phyloP scores from a whole-genome alignment of 2,113 vertebrate genomes.

The Ahaetulla prasina region DNA sequence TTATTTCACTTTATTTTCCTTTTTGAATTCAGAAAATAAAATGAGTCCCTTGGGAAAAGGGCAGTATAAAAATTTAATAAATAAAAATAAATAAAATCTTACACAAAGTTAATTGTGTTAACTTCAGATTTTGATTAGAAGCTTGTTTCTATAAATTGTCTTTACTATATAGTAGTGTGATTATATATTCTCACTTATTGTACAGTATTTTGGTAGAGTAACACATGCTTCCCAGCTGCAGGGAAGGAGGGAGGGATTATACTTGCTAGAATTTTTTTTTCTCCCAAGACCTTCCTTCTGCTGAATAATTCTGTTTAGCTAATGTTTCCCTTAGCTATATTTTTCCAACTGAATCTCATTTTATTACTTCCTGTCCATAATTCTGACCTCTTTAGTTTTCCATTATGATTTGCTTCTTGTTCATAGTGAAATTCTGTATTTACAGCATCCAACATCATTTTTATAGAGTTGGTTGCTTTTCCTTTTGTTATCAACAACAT shows the following conservation, averaged over 20 bases:
- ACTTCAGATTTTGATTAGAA: neutral
- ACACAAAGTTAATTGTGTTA: neutral
- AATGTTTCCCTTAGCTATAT: constrained; percentile 1
- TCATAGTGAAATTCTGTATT: neutral
- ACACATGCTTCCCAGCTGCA: constrained; percentile 18
- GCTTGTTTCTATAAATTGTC: neutral
- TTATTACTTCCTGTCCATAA: constrained; percentile 35
- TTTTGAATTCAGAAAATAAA: neutral
- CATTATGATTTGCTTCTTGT: accelerated
- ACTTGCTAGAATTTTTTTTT: constrained; percentile 17
- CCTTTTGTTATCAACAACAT: neutral
- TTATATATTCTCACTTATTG: neutral
- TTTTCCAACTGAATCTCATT: constrained; percentile 30
- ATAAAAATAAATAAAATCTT: neutral
- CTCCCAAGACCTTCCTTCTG: constrained; percentile 1
- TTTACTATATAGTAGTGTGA: neutral
- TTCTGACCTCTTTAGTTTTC: constrained; percentile 16
- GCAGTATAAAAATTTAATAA: too few relatives aligned
- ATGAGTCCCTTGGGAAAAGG: too few relatives aligned
- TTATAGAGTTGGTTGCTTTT: neutral
- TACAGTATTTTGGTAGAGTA: neutral
- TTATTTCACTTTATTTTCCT: neutral
- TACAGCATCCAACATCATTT: neutral
- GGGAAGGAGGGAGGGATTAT: neutral
- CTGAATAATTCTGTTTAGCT: neutral